Conservation (phyloP, 2,113 vertebrate genomes). For the Sardina pilchardus region DNA sequence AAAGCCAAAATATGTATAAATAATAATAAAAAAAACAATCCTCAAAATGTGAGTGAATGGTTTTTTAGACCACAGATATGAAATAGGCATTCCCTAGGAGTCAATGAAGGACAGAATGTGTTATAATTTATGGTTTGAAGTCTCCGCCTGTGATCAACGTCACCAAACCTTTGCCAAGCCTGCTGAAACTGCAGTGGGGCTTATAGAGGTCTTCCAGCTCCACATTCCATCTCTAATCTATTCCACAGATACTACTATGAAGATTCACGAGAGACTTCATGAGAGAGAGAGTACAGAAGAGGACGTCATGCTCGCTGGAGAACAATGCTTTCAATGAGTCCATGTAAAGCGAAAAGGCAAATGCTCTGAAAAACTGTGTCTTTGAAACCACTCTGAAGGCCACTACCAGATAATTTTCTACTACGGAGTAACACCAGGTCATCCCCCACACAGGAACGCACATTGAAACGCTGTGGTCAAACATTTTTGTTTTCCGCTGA, state of each 20-base stretch:
- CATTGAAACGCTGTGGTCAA: not conserved
- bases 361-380: not conserved
- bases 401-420: not conserved
- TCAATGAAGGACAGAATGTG: not conserved
- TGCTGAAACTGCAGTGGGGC: not conserved
- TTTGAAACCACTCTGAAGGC: constrained; percentile 4
- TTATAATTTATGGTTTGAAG: not conserved
- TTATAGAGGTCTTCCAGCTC: constrained; percentile 41
- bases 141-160: not conserved
- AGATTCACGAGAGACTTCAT: not conserved
- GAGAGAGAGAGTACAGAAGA: not conserved
- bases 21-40: not conserved
- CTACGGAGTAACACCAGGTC: not conserved
- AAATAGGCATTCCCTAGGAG: not conserved
- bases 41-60: not conserved
- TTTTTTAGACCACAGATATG: not conserved
- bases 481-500: not conserved
- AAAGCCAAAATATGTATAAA: not conserved
- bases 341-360: not conserved
- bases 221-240: constrained; percentile 49
- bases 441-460: not conserved
- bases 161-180: not conserved
- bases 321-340: not conserved
- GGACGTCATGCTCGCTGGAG: not conserved
- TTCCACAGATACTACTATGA: constrained; percentile 36